phyloP scores from a whole-genome alignment of 2,888 invertebrate species.

The Acleris literana region DNA sequence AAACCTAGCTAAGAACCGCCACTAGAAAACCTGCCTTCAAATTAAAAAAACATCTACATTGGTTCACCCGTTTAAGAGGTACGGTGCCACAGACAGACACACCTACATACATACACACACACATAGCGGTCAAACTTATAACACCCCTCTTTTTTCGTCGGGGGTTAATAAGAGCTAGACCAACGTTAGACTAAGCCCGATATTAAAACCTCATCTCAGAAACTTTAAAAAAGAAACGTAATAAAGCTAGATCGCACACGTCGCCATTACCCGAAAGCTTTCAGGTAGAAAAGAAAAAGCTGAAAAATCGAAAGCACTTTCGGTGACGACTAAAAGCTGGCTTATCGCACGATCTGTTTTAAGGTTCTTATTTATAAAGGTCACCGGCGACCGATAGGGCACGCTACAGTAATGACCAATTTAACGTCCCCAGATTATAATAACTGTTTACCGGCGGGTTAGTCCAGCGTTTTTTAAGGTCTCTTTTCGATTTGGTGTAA shows the following conservation, averaged over 20 bases:
- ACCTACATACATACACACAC: too few species aligned
- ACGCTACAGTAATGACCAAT: slow-evolving; percentile 35
- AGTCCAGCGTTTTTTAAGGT: background rate
- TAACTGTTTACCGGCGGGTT: background rate
- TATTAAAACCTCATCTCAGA: slow-evolving; percentile 5
- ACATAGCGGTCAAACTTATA: too few species aligned
- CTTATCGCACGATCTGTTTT: slow-evolving; percentile 62
- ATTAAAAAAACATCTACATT: too few species aligned
- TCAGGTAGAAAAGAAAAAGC: slow-evolving; percentile 36
- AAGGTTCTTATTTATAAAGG: slow-evolving; percentile 65
- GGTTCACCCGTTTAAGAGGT: too few species aligned
- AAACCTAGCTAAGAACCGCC: too few species aligned
- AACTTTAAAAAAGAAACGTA: slow-evolving; percentile 4
- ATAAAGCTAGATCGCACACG: slow-evolving; percentile 19
- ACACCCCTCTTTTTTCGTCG: too few species aligned
- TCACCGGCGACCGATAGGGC: slow-evolving; percentile 42
- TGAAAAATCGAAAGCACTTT: slow-evolving; percentile 47
- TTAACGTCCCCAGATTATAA: slow-evolving; percentile 18
- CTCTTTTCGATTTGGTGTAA: too few species aligned
- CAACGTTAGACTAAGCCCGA: too few species aligned
- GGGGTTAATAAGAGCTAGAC: too few species aligned
- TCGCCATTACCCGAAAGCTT: slow-evolving; percentile 25
- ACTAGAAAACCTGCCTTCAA: too few species aligned
- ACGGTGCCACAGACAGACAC: too few species aligned
- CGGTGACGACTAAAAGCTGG: slow-evolving; percentile 55